Evolutionary conservation across 2,113 vertebrate genomes (phyloP).

Genomic region (Canis aureus): DNA sequence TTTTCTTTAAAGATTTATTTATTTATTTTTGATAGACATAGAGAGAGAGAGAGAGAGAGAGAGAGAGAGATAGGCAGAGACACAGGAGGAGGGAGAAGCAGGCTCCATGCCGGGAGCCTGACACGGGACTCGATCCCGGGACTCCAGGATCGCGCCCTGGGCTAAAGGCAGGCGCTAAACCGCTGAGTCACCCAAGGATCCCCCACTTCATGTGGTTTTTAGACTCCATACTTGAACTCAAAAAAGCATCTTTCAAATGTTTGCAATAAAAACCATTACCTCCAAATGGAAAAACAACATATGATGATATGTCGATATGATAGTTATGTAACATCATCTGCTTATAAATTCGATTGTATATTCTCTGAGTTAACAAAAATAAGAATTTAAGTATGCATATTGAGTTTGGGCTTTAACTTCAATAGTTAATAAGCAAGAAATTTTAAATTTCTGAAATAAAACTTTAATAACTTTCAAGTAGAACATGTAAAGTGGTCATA

Average conservation of each 20-base stretch:
- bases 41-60: too few relatives aligned
- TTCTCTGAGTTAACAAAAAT: background rate
- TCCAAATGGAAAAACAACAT: background rate
- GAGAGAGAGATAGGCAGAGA: too few relatives aligned
- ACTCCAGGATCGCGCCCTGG: too few relatives aligned
- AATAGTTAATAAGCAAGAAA: slow-evolving; percentile 10
- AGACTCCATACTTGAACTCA: background rate
- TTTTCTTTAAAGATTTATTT: too few relatives aligned
- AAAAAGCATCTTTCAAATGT: background rate
- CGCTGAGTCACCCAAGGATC: too few relatives aligned
- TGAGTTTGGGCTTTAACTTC: background rate
- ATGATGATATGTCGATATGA: background rate
- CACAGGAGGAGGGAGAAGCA: too few relatives aligned
- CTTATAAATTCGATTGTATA: background rate
- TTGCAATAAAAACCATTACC: background rate
- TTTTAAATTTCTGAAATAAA: background rate
- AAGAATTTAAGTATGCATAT: background rate
- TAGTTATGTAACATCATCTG: background rate
- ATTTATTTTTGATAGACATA: too few relatives aligned
- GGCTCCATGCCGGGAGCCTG: too few relatives aligned
- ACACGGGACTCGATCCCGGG: too few relatives aligned
- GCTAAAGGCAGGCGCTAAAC: too few relatives aligned
- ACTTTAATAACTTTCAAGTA: background rate
- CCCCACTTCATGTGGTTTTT: background rate
- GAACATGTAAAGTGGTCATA: background rate